Base-by-base conservation (phyloP, 2,888 invertebrate genomes). In the Tenthredo mesomela region DNA sequence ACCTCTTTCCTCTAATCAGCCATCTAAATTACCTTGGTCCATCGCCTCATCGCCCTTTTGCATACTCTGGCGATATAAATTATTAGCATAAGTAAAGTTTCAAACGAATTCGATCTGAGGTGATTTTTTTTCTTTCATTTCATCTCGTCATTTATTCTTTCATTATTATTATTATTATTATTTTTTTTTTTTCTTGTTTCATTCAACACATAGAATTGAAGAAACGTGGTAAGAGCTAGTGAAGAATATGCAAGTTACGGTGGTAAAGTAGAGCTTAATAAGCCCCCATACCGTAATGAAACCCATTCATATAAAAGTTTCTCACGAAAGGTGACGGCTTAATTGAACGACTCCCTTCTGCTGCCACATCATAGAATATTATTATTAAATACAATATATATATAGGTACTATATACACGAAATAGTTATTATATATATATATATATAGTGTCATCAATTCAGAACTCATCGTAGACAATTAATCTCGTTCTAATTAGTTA, bases 221-320 rank as follows among this genome's bases (percentile, higher is more conserved):
- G 4, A 10, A 61, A 61, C 61, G 15, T 21, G 21, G 15, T 9
- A 43, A n/a, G 54, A 54, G 7, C 6, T n/a, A 12, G n/a, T 12
- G 47, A 47, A 47, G 40, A 75, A 75, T 73, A 73, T 73, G 3
- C 47, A 15, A 47, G 47, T 12, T 25, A 37, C 21, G 25, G 47
- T 29, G 40, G 21, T 40, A 73, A 25, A 43, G 73, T 21, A 43
- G 25, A 58, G 70, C 90, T 92, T 92, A 92, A 92, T 92, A 92
- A 92, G 92, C 91, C 89, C 89, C 47, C 88, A 88, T 89, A 88
- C 89, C 88, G 90, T 92, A 92, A 92, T 92, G 92, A 92, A 92
- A 92, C 89, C 92, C 92, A 92, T 92, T 92, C 90, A 90, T 92
- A 92, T 91, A 90, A 92, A 92, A 92, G 90, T 92, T 92, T 91